Evolutionary conservation across 2,797 vertebrate genomes (phyloP), one percentile per base, ranked within the genome.

Genomic region (Phyllotis vaccarum): DNA sequence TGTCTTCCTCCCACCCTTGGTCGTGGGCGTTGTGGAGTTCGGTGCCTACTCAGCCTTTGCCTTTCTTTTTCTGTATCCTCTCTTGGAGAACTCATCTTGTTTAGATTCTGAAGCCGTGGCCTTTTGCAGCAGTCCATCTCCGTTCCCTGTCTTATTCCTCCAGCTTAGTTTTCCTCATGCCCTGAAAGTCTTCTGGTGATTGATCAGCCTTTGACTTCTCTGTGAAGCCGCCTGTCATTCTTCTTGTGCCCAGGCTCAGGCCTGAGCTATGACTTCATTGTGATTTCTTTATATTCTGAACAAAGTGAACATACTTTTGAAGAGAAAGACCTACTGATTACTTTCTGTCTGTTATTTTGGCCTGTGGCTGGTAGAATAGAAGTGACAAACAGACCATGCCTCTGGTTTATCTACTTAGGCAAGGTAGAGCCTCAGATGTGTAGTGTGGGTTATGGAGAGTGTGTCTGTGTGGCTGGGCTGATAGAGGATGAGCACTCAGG

Each of bases 1-100:
- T 86, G 74, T 56, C 92, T 83, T 93, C 83, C 80, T 89, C 89
- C 66, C 21, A 64, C 66, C 79, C 58, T 76, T 70, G 79, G n/a
- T 31, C 0, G n/a, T 96, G 52, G 85, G 49, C 79, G 79, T 80
- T 89, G 27, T 74, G 49, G 82, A 75, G 79, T 83, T 64, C 52
- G 89, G 64, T 91, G 31, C 86, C 3, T 92, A 86, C 68, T 86
- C 40, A 80, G 72, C 46, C 64, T 29, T 76, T 66, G 58, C 83
- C 86, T 78, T 70, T 64, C 62, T 70, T 54, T 76, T 56, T 68
- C 79, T 76, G 29, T 43, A 58, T 89, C 40, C 78, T 82, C 68
- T 79, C 8, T 49, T 58, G 54, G 54, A 83, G 64, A 91, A 27
- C 34, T 78, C 68, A 58, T 79, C 82, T 31, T 24, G 83, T 93